phyloP scores from a whole-genome alignment of 2,888 invertebrate genomes.

The Nyleta sp. region DNA sequence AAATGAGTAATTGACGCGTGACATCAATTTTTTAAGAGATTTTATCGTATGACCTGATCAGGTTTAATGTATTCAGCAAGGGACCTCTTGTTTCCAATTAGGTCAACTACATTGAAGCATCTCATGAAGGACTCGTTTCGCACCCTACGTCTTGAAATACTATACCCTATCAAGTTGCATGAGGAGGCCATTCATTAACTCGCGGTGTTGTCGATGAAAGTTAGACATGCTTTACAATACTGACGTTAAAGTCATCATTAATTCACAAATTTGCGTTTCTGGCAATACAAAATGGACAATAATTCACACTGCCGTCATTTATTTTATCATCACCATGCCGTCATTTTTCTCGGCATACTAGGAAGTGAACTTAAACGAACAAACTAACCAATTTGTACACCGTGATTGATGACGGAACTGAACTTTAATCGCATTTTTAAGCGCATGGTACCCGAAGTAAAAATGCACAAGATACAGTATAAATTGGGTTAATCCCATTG shows the following conservation, averaged over 20 bases:
- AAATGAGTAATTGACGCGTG: slow-evolving; percentile 23
- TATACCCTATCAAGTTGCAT: slow-evolving; percentile 67
- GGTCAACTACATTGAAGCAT: slow-evolving; percentile 64
- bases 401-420: no score
- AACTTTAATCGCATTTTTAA: no score
- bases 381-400: no score
- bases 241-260: slow-evolving; percentile 42
- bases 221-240: slow-evolving; percentile 46
- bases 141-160: slow-evolving; percentile 63
- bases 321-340: no score
- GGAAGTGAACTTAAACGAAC: no score
- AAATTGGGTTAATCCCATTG: no score
- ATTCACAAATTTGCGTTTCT: slow-evolving; percentile 22
- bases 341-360: no score
- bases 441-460: no score
- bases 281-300: no score
- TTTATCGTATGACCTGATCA: slow-evolving; percentile 51
- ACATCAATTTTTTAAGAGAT: slow-evolving; percentile 35
- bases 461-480: no score
- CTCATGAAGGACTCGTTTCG: slow-evolving; percentile 62
- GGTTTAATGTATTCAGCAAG: slow-evolving; percentile 57
- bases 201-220: slow-evolving; percentile 53
- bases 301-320: no score
- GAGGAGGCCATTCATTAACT: slow-evolving; percentile 60
- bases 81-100: slow-evolving; percentile 63